Evolutionary conservation across 2,113 vertebrate genomes (phyloP).

Genomic region (Sminthopsis crassicaudata): DNA sequence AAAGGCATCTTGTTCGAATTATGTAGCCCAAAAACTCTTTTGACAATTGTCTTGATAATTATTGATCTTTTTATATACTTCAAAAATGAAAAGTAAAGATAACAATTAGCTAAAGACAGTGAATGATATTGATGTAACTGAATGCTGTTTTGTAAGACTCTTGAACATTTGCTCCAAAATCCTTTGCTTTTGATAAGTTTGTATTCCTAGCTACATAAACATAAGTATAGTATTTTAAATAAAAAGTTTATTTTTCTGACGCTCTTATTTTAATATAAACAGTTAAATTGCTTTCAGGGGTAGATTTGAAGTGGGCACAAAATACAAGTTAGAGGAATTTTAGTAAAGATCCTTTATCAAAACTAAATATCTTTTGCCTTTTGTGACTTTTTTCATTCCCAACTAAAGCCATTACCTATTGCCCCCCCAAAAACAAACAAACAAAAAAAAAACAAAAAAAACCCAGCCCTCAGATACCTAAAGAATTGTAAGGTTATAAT

Average conservation of each 20-base stretch:
- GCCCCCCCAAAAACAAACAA: neutral
- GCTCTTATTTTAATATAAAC: conserved; percentile 51
- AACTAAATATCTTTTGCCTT: conserved; percentile 43
- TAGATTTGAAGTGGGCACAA: neutral
- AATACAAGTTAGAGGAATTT: conserved; percentile 12
- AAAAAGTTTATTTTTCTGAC: conserved; percentile 9
- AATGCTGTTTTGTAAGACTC: conserved; percentile 40
- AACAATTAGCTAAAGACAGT: conserved; percentile 19
- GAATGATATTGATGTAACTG: conserved; percentile 17
- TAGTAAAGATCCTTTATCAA: conserved; percentile 32
- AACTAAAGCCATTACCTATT: conserved; percentile 55
- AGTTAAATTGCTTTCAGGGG: conserved; percentile 50
- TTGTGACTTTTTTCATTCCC: conserved; percentile 64
- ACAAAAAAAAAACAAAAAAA: too few species aligned
- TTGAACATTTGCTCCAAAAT: conserved; percentile 27
- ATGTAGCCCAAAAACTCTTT: conserved; percentile 48
- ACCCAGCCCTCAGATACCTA: conserved; percentile 8
- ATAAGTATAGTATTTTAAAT: conserved; percentile 43
- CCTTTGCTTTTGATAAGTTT: conserved; percentile 42
- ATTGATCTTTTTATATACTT: conserved; percentile 39
- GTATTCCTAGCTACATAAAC: conserved; percentile 44
- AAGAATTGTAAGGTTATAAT: conserved; percentile 34
- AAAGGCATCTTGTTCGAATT: conserved; percentile 50
- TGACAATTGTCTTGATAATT: conserved; percentile 38
- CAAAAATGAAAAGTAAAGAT: conserved; percentile 27